Conservation (phyloP, 2,888 invertebrate species). For the Barypeithes pellucidus region DNA sequence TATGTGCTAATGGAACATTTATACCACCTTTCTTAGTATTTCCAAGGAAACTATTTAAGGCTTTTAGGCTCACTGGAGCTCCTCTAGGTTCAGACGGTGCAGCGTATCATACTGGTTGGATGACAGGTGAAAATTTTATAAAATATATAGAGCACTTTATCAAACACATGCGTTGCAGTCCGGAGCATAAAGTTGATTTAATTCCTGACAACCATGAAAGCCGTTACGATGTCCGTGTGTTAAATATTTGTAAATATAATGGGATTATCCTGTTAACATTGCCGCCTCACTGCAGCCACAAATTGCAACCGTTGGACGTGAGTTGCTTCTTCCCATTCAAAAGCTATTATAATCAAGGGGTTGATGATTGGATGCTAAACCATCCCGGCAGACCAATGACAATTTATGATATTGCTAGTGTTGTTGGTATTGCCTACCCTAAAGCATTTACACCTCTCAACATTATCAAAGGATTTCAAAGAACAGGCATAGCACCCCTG, state of each 20-base stretch:
- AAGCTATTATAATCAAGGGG: slow-evolving; percentile 9
- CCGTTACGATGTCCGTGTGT: slow-evolving; percentile 41
- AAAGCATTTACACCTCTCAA: slow-evolving; percentile 10
- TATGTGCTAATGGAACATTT: slow-evolving; percentile 22
- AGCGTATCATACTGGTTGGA: slow-evolving; percentile 31
- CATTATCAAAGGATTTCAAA: slow-evolving; percentile 27
- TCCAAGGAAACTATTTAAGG: no score
- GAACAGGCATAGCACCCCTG: slow-evolving; percentile 1
- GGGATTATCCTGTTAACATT: slow-evolving; percentile 60
- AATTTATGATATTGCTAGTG: no score
- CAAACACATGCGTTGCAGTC: slow-evolving; percentile 24
- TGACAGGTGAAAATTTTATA: slow-evolving; percentile 53
- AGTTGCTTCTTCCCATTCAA: no score
- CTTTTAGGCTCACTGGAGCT: no score
- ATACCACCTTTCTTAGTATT: no score
- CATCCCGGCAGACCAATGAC: slow-evolving; percentile 28
- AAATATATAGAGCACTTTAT: slow-evolving; percentile 10
- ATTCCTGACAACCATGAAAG: slow-evolving; percentile 49
- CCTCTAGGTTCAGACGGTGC: no score
- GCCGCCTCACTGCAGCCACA: slow-evolving; percentile 54
- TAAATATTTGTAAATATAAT: slow-evolving; percentile 49
- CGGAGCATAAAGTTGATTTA: slow-evolving; percentile 31
- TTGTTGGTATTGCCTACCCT: no score
- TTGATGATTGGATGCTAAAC: slow-evolving; percentile 39
- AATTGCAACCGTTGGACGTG: no score